Evolutionary conservation across 2,797 vertebrate species (phyloP).

Genomic region (Chelon labrosus): DNA sequence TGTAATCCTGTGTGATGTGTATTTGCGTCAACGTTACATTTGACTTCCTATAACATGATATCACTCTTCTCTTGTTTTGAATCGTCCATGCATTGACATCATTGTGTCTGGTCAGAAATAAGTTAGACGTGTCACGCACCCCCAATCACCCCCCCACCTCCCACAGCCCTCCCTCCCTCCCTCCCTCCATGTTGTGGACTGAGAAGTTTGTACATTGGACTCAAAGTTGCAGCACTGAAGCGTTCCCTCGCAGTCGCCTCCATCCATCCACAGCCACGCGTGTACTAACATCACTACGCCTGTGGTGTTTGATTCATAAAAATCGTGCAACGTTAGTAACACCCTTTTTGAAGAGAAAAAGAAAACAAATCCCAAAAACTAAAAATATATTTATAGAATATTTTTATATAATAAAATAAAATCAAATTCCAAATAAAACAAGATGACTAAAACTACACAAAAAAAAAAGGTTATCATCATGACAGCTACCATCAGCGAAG

Average conservation of each 20-base stretch:
- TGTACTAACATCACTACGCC: slow-evolving; percentile 80
- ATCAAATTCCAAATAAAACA: slow-evolving; percentile 81
- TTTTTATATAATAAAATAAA: slow-evolving; percentile 82
- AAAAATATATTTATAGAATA: slow-evolving; percentile 87
- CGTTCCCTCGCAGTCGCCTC: slow-evolving; percentile 42
- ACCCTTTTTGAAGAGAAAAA: slow-evolving; percentile 85
- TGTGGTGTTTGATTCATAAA: slow-evolving; percentile 78
- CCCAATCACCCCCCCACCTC: not conserved
- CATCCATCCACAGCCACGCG: slow-evolving; percentile 70
- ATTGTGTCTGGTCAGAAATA: slow-evolving; percentile 85
- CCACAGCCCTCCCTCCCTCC: not conserved
- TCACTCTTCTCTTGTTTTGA: slow-evolving; percentile 84
- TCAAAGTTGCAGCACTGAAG: slow-evolving; percentile 90
- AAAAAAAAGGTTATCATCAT: slow-evolving; percentile 78
- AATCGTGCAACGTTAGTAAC: slow-evolving; percentile 94
- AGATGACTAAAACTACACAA: slow-evolving; percentile 82
- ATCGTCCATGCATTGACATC: slow-evolving; percentile 91
- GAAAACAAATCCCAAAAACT: slow-evolving; percentile 64
- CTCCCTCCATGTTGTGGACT: slow-evolving; percentile 50
- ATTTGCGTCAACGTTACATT: slow-evolving; percentile 85
- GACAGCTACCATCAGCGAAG: slow-evolving; percentile 73
- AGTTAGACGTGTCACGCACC: slow-evolving; percentile 78
- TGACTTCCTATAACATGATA: slow-evolving; percentile 81
- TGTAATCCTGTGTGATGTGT: slow-evolving; percentile 89
- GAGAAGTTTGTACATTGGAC: slow-evolving; percentile 74